phyloP scores from a whole-genome alignment of 2,797 vertebrate genomes.

The Hemitrygon akajei region DNA sequence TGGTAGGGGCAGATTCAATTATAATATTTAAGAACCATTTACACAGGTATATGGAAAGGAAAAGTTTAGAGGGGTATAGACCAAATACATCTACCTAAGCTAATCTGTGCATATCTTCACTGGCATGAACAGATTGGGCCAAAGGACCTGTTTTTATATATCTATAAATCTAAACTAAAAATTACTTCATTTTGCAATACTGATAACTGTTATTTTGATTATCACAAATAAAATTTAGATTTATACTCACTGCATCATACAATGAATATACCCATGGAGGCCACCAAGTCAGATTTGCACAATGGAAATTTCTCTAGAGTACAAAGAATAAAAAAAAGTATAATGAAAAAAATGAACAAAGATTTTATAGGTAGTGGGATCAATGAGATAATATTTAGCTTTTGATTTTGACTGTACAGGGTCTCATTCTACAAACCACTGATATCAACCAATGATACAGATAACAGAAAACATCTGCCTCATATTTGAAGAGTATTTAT shows the following conservation, averaged over 20 bases:
- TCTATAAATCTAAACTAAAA: background rate
- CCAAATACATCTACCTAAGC: no score
- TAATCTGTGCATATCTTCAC: no score
- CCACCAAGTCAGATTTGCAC: constrained; percentile 91
- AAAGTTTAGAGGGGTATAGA: no score
- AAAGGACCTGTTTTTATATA: background rate
- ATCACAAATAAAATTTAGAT: constrained; percentile 17
- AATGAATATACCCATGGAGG: constrained; percentile 92
- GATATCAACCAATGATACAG: background rate
- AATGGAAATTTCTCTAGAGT: constrained; percentile 80
- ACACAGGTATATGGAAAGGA: no score
- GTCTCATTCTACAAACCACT: background rate
- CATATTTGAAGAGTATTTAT: no score
- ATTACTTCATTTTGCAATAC: background rate
- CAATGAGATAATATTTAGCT: background rate
- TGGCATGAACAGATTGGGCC: no score
- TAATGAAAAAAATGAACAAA: constrained; percentile 36
- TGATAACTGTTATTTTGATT: background rate
- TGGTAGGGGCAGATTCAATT: no score
- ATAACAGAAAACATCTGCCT: background rate
- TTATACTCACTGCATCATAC: constrained; percentile 86
- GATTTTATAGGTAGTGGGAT: background rate
- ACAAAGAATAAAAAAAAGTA: constrained; percentile 39
- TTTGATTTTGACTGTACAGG: background rate
- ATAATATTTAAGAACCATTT: no score